phyloP scores from a whole-genome alignment of 2,888 invertebrate genomes.

The Spicauda simplicius region DNA sequence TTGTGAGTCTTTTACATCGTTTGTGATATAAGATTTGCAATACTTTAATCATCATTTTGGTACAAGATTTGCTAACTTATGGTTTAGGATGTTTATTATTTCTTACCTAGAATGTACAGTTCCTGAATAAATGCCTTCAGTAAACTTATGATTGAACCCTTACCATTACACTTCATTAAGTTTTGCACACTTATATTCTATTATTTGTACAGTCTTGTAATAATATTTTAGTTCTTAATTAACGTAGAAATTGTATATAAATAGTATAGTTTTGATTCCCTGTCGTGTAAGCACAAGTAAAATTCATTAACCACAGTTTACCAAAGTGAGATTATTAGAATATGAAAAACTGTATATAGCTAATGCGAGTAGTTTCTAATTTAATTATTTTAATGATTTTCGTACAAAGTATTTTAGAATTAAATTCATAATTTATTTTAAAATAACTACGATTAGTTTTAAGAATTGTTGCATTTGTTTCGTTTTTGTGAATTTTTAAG shows the following conservation, averaged over 20 bases:
- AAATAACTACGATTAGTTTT: conserved; percentile 53
- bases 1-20: no score
- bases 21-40: no score
- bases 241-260: conserved; percentile 42
- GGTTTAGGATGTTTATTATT: no score
- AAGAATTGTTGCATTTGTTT: conserved; percentile 81
- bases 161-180: no score
- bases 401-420: conserved; percentile 79
- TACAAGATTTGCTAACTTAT: no score
- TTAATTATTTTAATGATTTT: conserved; percentile 47
- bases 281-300: conserved; percentile 39
- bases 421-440: conserved; percentile 70
- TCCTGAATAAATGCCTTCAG: no score
- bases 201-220: neutral
- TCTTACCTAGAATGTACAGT: no score
- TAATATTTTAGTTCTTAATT: neutral
- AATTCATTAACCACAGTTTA: conserved; percentile 84
- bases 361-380: conserved; percentile 45
- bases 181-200: neutral
- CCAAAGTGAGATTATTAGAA: conserved; percentile 86
- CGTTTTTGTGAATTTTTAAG: conserved; percentile 74
- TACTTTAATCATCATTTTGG: no score
- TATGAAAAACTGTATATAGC: conserved; percentile 65
- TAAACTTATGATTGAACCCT: no score
- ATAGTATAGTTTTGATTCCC: conserved; percentile 24